Conservation (phyloP, 1,140 invertebrate species). For the Eciton burchellii region DNA sequence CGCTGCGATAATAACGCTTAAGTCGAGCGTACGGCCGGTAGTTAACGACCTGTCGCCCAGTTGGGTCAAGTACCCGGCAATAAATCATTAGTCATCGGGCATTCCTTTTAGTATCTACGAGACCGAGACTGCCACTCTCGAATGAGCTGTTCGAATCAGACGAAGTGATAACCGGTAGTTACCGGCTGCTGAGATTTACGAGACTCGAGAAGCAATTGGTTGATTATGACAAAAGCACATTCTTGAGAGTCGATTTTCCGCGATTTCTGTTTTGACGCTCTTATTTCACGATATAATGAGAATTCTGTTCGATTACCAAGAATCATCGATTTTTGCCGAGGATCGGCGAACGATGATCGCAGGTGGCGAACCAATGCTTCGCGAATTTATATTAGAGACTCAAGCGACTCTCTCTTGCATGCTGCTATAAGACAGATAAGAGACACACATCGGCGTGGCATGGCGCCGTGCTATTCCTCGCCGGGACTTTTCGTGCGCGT, state of each 20-base stretch:
- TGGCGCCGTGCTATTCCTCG: conserved; percentile 38
- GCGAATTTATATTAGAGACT: conserved; percentile 25
- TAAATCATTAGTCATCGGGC: conserved; percentile 62
- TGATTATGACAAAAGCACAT: conserved; percentile 3
- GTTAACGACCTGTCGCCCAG: conserved; percentile 54
- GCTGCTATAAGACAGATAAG: conserved; percentile 17
- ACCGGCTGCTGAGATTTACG: neutral
- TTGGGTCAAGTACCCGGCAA: conserved; percentile 47
- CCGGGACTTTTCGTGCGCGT: conserved; percentile 31
- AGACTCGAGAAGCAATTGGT: neutral
- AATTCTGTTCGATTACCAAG: neutral
- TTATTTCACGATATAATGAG: neutral
- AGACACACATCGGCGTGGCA: conserved; percentile 26
- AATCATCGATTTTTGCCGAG: neutral
- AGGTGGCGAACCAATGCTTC: too few species aligned
- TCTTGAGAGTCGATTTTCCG: neutral
- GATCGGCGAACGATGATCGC: neutral
- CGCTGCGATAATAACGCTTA: conserved; percentile 50
- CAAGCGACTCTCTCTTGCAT: conserved; percentile 14
- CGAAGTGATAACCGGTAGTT: conserved; percentile 30
- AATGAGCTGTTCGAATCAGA: conserved; percentile 21
- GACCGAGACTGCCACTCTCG: conserved; percentile 1
- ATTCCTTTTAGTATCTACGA: conserved; percentile 33
- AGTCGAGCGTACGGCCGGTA: conserved; percentile 16
- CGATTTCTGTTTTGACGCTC: too few species aligned